Base-by-base conservation (phyloP, 37 sponge, comb jelly and placozoan species). In the Agelas oroides region DNA sequence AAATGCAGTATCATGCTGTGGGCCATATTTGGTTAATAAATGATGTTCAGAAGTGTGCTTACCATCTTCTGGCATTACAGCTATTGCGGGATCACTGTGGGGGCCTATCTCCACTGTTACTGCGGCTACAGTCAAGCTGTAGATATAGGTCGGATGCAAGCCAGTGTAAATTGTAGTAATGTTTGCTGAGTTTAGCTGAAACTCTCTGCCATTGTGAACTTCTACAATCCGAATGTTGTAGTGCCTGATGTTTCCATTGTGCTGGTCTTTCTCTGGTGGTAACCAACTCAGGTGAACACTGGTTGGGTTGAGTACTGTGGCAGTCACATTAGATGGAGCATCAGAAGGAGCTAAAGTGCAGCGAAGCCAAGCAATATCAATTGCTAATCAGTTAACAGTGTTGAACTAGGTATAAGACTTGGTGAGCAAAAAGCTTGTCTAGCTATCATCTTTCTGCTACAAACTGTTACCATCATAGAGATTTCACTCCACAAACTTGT, bases 31-130 rank as follows among this genome's bases (percentile, higher is more conserved):
- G n/a, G n/a, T n/a, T n/a, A n/a, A n/a, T n/a, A n/a, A n/a, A n/a
- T n/a, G n/a, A n/a, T n/a, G n/a, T n/a, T n/a, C n/a, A n/a, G n/a
- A n/a, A 8, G 3, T 46, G 6, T 46, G 2, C 62, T 40, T 41
- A 71, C 72, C 72, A 39, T 38, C 41, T 71, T 38, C 53, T 46
- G 20, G 62, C 2, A 14, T 61, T 23, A 14, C 2, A 14, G 25
- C 14, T 14, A 25, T 12, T 25, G n/a, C 25, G 5, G n/a, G 5
- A 5, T 61, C 27, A 38, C 58, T 53, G 19, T 28, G 52, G 0
- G 86, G 86, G 16, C 86, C 86, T 18, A 30, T 58, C 35, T 52
- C 86, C 13, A 86, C 32, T 2, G 86, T 86, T 14, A 61, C n/a
- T 19, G 86, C 86, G 1, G 78, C 54, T 34, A 86, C 78, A 33